Evolutionary conservation across 2,888 invertebrate species (phyloP), one percentile per base, ranked within the genome.

Genomic region (Eristalis intricaria): DNA sequence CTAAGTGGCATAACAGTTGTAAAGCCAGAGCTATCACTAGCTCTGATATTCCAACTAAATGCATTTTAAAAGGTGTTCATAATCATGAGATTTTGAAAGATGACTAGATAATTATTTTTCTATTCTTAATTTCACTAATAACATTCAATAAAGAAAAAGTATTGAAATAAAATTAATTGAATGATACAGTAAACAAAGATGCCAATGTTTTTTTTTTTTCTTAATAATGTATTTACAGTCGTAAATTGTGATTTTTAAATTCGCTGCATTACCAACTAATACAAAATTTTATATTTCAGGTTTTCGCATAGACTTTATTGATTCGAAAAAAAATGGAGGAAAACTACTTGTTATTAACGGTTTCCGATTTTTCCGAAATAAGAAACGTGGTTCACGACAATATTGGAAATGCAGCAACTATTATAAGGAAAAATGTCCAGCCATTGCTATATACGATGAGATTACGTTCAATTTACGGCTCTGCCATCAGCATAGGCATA

Each of bases 331-430:
- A 89, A 93, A 93, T 80, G 93, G 93, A 61, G 93, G 93, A 61
- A 92, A 93, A 89, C 82, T 93, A 50, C 89, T 93, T 74, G 93
- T 93, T 1, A 92, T 93, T 60, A 93, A 93, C 89, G 93, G 93
- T 10, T 93, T 93, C 82, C 90, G 93, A 11, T 93, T 93, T 90
- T 93, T 93, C 84, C 91, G 93, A 23, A 93, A 93, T 82, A 92
- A 93, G 81, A 93, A 93, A 73, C 91, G 93, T 22, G 93, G 93
- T 0, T 91, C 92, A 4, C 89, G 92, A 43, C 93, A 93, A 88
- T 93, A 93, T 82, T 93, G 93, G 93, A 93, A 93, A 85, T 93
- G 93, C 83, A 93, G 93, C 66, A 92, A 93, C 78, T 93, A 93
- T 78, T 93, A 93, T 71, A 93, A 93, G 84, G 92, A 92, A 50